Percentiles rank a stretch among this genome's conserved stretches.
Evolutionary conservation across 2,888 invertebrate genomes (phyloP).

Genomic region (Caenorhabditis parvicauda): DNA sequence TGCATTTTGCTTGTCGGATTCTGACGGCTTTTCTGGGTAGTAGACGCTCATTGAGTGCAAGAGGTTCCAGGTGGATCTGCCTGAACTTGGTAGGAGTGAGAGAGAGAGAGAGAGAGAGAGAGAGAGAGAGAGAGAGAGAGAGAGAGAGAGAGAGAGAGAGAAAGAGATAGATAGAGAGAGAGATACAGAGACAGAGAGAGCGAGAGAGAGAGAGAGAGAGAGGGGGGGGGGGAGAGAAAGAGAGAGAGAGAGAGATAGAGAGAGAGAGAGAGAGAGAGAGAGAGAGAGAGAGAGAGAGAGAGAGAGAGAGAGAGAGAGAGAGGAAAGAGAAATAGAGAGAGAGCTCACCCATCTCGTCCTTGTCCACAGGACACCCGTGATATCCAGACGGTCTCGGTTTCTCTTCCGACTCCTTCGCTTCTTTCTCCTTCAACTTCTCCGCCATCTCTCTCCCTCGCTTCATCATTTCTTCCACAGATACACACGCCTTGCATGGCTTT

Average conservation of each 20-base stretch:
- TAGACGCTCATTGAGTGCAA: conserved; percentile 94
- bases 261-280: not conserved
- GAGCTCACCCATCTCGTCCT: conserved; percentile 65
- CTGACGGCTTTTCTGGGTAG: conserved; percentile 79
- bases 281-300: not conserved
- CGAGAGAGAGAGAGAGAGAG: too few species aligned
- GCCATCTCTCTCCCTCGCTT: conserved; percentile 40
- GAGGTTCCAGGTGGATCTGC: conserved; percentile 77
- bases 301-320: too few species aligned
- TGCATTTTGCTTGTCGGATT: conserved; percentile 74
- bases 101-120: too few species aligned
- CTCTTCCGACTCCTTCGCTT: not conserved
- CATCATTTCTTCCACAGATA: conserved; percentile 58
- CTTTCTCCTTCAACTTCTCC: conserved; percentile 23
- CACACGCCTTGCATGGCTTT: conserved; percentile 55
- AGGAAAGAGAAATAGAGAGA: not conserved
- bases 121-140: not conserved
- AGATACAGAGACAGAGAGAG: not conserved
- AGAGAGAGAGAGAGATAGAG: not conserved
- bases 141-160: too few species aligned
- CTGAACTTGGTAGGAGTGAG: conserved; percentile 5
- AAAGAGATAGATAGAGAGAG: too few species aligned
- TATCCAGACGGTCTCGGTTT: not conserved
- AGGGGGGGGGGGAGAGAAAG: not conserved
- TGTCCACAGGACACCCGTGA: conserved; percentile 67